Base-by-base conservation (phyloP, 2,888 invertebrate species). In the Drosophila phalerata region DNA sequence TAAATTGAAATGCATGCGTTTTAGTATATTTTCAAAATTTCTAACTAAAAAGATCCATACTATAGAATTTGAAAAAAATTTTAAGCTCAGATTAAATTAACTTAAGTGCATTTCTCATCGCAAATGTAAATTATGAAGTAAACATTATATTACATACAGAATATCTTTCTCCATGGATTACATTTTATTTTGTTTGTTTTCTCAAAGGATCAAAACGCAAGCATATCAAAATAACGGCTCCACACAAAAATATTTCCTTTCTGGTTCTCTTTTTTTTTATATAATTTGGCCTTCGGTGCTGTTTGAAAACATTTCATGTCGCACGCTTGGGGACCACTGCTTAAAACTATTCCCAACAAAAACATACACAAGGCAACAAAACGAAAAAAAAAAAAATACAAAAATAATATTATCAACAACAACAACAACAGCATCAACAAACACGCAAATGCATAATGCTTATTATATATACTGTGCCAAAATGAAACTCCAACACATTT, bases 371-470 rank as follows among this genome's bases (percentile, higher is more conserved):
- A 19, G 52, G 30, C 49, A 40, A 47, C 62, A 48, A 48, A 38
- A n/a, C n/a, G n/a, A 56, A 32, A 47, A 11, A 61, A 17, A 45
- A 45, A 28, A 17, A 47, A 53, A 47, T 34, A 25, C n/a, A 37
- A 37, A 37, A 37, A 37, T 22, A 37, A 60, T 53, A 64, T 30
- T 38, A 47, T 11, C 38, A 64, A 57, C 32, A 37, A 55, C 45
- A 37, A 55, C 45, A 67, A 48, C 10, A 49, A 47, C 22, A 72
- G 53, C 25, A 72, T 28, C 38, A 73, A 43, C 77, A 77, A 73
- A 73, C 75, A 77, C 77, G 68, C 78, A 76, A 76, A 77, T 76
- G 73, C 75, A 76, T 77, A 76, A 76, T 76, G 78, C 78, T 76
- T 76, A 76, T 76, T 76, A 76, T 69, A 76, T 77, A 76, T 65